Evolutionary conservation across 2,113 vertebrate genomes (phyloP), one percentile per base, ranked within the genome.

Genomic region (Actinemys pallida): DNA sequence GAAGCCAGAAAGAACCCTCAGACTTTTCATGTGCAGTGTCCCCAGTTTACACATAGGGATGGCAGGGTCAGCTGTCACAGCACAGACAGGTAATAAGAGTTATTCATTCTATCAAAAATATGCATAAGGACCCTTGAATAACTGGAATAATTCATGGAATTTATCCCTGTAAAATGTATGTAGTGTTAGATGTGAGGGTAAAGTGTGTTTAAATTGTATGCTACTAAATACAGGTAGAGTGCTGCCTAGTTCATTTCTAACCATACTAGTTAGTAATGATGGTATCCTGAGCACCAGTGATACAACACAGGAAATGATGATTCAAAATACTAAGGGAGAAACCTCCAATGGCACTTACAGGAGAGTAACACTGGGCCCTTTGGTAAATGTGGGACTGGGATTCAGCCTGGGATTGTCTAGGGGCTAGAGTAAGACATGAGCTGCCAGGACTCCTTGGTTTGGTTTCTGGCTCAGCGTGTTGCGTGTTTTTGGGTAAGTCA

Each of bases 121-220:
- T 76, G 20, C 11, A 19, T n/a, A 35, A 69, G 72, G 72, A 45
- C 24, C 22, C 39, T 42, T 39, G 69, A 86, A 75, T 84, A 93
- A 92, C 86, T 95, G 86, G 92, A 94, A 92, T 2, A 69, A 92
- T 92, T 19, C 93, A 31, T 2, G 78, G 92, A 85, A 53, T 87
- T 9, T 90, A 81, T 92, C 95, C 81, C 85, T 91, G 97, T 89
- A 89, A 92, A 80, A 79, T 62, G 25, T 79, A 56, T 90, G 92
- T 45, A 0, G 0, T 87, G 45, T 96, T 97, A 93, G 90, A 86
- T 78, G 83, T 5, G 39, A 86, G 90, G 91, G 69, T 96, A 93
- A 96, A 78, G 79, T 85, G 84, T 20, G 94, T 69, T 96, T 93
- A 90, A 96, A 97, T 95, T 91, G 85, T 81, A 78, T 94, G 90